Conservation (phyloP, 2,797 vertebrate species). For the Bothrops alternatus region DNA sequence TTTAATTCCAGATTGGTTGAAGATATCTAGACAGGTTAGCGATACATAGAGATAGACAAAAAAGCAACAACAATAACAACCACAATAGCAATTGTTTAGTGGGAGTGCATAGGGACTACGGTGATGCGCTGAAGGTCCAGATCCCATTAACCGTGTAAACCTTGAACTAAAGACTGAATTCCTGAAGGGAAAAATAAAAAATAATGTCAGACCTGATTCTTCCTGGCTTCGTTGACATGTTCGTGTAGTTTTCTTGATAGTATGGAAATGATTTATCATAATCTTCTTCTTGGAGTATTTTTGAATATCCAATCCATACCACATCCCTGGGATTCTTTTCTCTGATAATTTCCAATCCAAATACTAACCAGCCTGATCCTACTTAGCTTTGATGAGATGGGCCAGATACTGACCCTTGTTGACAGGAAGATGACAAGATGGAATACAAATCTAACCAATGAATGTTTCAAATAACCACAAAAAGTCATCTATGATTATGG, state of each 20-base stretch:
- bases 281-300: not conserved
- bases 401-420: not conserved
- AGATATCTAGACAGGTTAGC: not conserved
- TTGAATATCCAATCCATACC: not conserved
- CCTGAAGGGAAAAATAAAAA: not conserved
- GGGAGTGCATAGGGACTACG: not conserved
- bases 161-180: not conserved
- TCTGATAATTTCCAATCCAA: not conserved
- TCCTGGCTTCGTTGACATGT: not conserved
- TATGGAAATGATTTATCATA: not conserved
- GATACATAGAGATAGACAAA: not conserved
- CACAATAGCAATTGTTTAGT: not conserved
- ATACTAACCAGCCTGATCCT: not conserved
- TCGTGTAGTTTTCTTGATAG: not conserved
- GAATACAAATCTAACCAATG: not conserved
- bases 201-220: not conserved
- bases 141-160: not conserved
- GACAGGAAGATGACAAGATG: not conserved
- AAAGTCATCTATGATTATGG: not conserved
- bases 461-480: not conserved
- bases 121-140: not conserved
- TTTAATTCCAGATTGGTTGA: not conserved
- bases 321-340: not conserved
- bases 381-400: not conserved
- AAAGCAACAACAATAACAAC: not conserved